These are phyloP conservation scores for Sebastolobus alascanus DNA, from an alignment of 2,797 vertebrate species.

Conservation along the genomic window DNA sequence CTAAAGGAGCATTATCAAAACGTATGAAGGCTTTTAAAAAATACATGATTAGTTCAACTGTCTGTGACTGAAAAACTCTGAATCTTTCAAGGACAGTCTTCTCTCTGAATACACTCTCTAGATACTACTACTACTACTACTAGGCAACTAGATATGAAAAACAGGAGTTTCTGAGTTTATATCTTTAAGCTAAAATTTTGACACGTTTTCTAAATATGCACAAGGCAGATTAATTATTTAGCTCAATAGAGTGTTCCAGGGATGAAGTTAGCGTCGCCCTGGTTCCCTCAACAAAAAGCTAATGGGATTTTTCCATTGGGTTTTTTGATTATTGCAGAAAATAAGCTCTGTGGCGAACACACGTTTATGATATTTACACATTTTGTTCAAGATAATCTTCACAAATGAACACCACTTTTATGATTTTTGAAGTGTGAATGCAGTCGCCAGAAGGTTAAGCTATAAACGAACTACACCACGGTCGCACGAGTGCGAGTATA, in stretches of 20 bases:
- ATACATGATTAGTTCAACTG: conserved; percentile 5
- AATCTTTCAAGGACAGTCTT: not conserved
- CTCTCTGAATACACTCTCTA: not conserved
- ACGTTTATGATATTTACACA: too few species aligned
- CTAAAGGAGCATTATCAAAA: not conserved
- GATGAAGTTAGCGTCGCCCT: too few species aligned
- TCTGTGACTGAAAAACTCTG: not conserved
- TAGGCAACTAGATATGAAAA: conserved; percentile 9
- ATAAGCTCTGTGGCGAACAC: too few species aligned
- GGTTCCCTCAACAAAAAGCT: too few species aligned
- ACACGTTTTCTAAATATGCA: not conserved
- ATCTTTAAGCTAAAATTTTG: conserved; percentile 28
- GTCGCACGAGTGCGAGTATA: too few species aligned
- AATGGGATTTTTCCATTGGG: too few species aligned
- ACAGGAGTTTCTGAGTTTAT: not conserved
- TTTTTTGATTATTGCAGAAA: too few species aligned
- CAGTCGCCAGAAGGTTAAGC: too few species aligned
- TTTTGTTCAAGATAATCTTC: too few species aligned
- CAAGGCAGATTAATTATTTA: not conserved
- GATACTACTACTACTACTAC: not conserved
- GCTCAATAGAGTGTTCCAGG: not conserved
- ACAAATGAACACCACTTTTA: too few species aligned
- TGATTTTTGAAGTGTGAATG: too few species aligned
- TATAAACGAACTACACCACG: too few species aligned
- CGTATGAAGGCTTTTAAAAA: not conserved